Conservation (phyloP, 2,888 invertebrate genomes). For the Athripsodes cinereus region DNA sequence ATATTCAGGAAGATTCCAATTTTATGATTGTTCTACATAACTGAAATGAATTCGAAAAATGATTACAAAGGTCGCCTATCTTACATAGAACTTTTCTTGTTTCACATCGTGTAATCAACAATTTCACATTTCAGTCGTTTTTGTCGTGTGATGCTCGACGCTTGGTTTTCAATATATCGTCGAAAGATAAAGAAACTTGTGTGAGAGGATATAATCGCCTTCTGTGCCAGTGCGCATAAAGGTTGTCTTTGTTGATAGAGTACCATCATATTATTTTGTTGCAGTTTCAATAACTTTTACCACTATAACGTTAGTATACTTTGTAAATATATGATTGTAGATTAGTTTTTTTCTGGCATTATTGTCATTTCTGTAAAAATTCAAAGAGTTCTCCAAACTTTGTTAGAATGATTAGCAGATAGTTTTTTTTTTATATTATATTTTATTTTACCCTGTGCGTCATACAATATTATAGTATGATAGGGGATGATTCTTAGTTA, state of each 20-base stretch:
- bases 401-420: too few species aligned
- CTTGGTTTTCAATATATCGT: neutral
- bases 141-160: neutral
- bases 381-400: too few species aligned
- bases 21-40: too few species aligned
- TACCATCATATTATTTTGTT: too few species aligned
- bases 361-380: neutral
- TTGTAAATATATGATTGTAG: neutral
- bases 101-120: too few species aligned
- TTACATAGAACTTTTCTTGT: neutral
- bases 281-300: neutral
- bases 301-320: neutral
- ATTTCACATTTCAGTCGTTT: neutral
- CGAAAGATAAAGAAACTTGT: neutral
- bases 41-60: neutral
- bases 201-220: slow-evolving; percentile 30
- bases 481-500: too few species aligned
- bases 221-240: slow-evolving; percentile 54
- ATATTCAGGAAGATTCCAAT: neutral
- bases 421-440: too few species aligned
- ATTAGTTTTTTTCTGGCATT: neutral
- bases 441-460: too few species aligned
- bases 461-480: too few species aligned
- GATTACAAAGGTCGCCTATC: neutral
- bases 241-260: slow-evolving; percentile 30